Evolutionary conservation across 2,888 invertebrate genomes (phyloP).

Genomic region (Galerucella pusilla): DNA sequence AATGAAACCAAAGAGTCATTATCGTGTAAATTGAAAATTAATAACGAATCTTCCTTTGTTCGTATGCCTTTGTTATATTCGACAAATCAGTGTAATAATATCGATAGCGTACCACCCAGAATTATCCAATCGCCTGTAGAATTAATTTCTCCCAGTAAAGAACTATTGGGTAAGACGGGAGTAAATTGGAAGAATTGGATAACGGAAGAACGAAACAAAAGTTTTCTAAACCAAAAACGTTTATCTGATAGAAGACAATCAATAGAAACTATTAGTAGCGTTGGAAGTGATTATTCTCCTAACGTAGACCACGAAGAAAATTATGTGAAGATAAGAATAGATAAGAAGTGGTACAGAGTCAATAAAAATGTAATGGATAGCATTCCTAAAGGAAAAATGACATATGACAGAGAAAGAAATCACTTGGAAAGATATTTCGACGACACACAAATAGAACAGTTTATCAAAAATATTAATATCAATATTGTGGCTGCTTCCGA

Average conservation of each 20-base stretch:
- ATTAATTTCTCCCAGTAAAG: slow-evolving; percentile 1
- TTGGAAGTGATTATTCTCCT: slow-evolving; percentile 37
- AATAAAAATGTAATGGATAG: slow-evolving; percentile 34
- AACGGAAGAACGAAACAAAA: slow-evolving; percentile 31
- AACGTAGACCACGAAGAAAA: slow-evolving; percentile 22
- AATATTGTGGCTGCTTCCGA: slow-evolving; percentile 26
- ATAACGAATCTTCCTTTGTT: slow-evolving; percentile 14
- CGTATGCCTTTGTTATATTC: background rate
- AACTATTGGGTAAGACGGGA: background rate
- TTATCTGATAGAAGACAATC: slow-evolving; percentile 34
- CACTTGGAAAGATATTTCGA: slow-evolving; percentile 52
- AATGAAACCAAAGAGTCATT: slow-evolving; percentile 5
- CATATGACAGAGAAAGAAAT: slow-evolving; percentile 49
- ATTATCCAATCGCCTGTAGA: slow-evolving; percentile 15
- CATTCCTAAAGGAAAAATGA: slow-evolving; percentile 52
- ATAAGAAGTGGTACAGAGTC: slow-evolving; percentile 40
- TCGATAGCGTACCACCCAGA: background rate
- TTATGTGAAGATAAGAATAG: slow-evolving; percentile 37
- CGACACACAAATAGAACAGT: slow-evolving; percentile 50
- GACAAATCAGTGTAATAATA: background rate
- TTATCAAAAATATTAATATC: slow-evolving; percentile 45
- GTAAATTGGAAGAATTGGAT: slow-evolving; percentile 37
- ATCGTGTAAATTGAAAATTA: background rate
- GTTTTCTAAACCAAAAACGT: slow-evolving; percentile 18
- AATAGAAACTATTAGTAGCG: slow-evolving; percentile 40